These are phyloP conservation scores for Apotomis betuletana DNA, from an alignment of 2,888 invertebrate species.

Conservation along the genomic window DNA sequence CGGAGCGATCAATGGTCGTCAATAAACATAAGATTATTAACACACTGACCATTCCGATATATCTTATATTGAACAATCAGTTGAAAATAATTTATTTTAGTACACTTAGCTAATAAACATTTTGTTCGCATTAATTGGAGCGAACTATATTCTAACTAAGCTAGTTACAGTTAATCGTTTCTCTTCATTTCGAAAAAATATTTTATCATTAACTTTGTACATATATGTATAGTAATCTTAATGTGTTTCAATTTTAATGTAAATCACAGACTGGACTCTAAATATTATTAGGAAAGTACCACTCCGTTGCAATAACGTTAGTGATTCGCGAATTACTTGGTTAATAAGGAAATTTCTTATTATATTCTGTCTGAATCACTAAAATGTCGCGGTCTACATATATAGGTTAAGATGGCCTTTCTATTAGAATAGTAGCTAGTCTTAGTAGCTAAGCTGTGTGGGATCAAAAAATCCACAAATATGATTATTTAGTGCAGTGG, in stretches of 20 bases:
- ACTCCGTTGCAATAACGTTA: too few species aligned
- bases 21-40: not conserved
- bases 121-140: constrained; percentile 6
- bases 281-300: not conserved
- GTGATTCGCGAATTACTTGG: too few species aligned
- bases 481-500: too few species aligned
- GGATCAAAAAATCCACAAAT: too few species aligned
- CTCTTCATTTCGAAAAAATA: constrained; percentile 5
- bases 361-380: too few species aligned
- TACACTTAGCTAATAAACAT: not conserved
- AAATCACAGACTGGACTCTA: constrained; percentile 2
- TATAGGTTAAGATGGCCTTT: too few species aligned
- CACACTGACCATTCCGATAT: constrained; percentile 1
- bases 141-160: constrained; percentile 13
- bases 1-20: not conserved
- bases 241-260: constrained; percentile 8
- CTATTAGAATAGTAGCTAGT: too few species aligned
- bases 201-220: constrained; percentile 2
- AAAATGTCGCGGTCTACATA: too few species aligned
- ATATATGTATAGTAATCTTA: constrained; percentile 19
- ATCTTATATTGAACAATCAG: constrained; percentile 1
- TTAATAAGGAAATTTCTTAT: too few species aligned
- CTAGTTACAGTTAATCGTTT: not conserved
- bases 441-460: too few species aligned
- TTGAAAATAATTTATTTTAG: constrained; percentile 28